Evolutionary conservation across 2,888 invertebrate species (phyloP).

Genomic region (Eretmocerus hayati): DNA sequence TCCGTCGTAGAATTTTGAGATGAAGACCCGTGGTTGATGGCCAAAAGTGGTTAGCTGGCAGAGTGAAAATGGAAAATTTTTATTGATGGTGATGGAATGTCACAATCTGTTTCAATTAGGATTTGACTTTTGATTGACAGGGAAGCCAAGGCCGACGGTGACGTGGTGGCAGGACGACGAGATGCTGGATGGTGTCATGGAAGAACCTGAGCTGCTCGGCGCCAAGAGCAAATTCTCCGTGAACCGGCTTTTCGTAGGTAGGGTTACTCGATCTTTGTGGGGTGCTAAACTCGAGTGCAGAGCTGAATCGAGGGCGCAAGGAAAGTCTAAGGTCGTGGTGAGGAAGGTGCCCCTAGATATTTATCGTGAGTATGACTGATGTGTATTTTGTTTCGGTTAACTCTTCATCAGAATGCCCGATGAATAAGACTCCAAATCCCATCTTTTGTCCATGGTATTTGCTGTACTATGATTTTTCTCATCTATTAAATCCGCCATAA

Average conservation of each 20-base stretch:
- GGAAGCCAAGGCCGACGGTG: constrained; percentile 72
- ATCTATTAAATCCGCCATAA: too few species aligned
- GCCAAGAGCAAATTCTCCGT: constrained; percentile 55
- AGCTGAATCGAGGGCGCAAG: constrained; percentile 66
- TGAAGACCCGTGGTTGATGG: too few species aligned
- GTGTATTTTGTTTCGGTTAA: too few species aligned
- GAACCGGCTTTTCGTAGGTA: constrained; percentile 69
- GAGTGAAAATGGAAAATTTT: too few species aligned
- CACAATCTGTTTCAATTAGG: neutral
- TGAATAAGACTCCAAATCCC: too few species aligned
- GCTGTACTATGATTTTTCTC: too few species aligned
- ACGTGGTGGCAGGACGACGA: constrained; percentile 77
- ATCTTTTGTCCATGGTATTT: too few species aligned
- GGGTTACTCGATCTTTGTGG: constrained; percentile 64
- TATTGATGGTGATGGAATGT: too few species aligned
- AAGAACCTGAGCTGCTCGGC: constrained; percentile 53
- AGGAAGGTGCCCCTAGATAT: constrained; percentile 73
- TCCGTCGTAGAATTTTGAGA: too few species aligned
- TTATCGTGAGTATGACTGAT: constrained; percentile 56
- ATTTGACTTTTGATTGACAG: constrained; percentile 46
- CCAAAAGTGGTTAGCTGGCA: too few species aligned
- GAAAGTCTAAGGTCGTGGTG: constrained; percentile 54
- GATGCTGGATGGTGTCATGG: constrained; percentile 66
- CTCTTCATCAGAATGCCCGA: too few species aligned
- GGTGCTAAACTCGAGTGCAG: constrained; percentile 71